A percentile compares a stretch with the other conserved stretches of the same genome.
Conservation (phyloP, 2,113 vertebrate species). For the Psammodynastes pulverulentus region DNA sequence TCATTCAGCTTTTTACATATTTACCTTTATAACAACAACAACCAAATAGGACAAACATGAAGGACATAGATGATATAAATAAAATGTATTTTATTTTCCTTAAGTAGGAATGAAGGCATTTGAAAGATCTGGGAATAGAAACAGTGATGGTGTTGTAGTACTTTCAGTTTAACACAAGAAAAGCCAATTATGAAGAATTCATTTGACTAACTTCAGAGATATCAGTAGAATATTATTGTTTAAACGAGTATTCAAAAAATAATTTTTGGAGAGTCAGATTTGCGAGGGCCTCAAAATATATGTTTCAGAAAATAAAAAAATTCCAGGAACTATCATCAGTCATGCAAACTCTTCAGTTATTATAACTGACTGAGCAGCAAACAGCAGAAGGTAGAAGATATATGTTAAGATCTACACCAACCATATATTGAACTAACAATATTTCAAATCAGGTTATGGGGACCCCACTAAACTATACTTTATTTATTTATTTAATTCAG, state of each 20-base stretch:
- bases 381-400: background rate
- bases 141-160: background rate
- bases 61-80: background rate
- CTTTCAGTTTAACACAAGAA: background rate
- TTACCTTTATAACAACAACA: background rate
- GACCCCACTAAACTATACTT: background rate
- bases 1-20: background rate
- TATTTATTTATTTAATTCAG: too few species aligned
- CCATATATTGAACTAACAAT: background rate
- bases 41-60: background rate
- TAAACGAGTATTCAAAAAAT: background rate
- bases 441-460: background rate
- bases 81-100: background rate
- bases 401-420: background rate
- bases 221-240: background rate
- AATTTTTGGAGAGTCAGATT: background rate
- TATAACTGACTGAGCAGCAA: background rate
- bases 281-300: background rate
- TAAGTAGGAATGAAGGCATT: background rate
- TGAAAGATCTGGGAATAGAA: background rate
- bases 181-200: background rate
- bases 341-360: background rate
- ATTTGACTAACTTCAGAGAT: background rate
- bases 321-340: background rate
- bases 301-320: background rate